These are phyloP conservation scores for Apolygus lucorum DNA, from an alignment of 1,140 invertebrate genomes.

Conservation along the genomic window DNA sequence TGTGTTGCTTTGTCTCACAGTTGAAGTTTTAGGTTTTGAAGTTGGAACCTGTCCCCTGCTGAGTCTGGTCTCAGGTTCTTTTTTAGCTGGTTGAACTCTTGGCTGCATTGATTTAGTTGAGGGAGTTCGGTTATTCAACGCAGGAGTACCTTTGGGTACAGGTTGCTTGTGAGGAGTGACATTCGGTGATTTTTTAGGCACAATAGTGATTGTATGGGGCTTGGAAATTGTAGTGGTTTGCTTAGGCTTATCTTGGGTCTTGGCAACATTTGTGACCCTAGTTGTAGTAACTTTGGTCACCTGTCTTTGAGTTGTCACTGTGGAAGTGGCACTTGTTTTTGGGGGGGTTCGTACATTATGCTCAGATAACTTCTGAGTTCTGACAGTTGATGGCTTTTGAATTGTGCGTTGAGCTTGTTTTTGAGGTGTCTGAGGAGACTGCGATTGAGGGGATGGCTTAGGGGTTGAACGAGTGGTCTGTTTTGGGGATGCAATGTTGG, in stretches of 20 bases:
- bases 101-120: background rate
- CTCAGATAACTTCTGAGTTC: too few species aligned
- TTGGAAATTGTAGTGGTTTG: slow-evolving; percentile 35
- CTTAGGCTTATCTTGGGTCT: slow-evolving; percentile 29
- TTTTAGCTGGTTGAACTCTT: background rate
- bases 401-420: background rate
- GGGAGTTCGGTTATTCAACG: background rate
- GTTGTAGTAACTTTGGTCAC: too few species aligned
- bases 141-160: too few species aligned
- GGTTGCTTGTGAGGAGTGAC: too few species aligned
- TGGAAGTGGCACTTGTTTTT: too few species aligned
- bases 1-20: too few species aligned
- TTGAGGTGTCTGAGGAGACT: slow-evolving; percentile 6
- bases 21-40: background rate
- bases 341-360: too few species aligned
- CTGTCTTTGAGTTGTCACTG: slow-evolving; percentile 14
- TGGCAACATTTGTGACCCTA: too few species aligned
- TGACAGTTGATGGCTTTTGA: slow-evolving; percentile 22
- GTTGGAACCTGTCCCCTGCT: too few species aligned
- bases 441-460: too few species aligned
- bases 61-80: background rate
- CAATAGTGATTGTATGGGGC: slow-evolving; percentile 33
- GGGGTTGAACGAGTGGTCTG: slow-evolving; percentile 7
- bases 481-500: background rate
- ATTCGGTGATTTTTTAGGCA: slow-evolving; percentile 31